Conservation (phyloP, 2,113 vertebrate species). For the Struthio camelus region DNA sequence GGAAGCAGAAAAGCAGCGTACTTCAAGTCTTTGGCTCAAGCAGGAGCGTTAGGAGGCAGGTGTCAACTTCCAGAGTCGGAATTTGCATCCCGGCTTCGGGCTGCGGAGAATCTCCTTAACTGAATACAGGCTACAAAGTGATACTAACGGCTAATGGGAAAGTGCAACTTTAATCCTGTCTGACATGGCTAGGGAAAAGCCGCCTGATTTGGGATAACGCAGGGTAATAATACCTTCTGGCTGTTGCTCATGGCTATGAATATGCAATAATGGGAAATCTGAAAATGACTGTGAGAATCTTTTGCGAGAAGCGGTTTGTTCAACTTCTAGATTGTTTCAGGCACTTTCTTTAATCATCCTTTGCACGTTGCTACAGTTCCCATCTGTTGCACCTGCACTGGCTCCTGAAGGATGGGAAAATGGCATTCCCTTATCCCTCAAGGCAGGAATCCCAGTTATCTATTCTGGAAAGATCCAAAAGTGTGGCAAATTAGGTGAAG, state of each 20-base stretch:
- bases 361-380: conserved; percentile 66
- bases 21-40: not conserved
- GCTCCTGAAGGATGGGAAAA: conserved; percentile 60
- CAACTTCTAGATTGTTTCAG: conserved; percentile 22
- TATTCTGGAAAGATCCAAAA: conserved; percentile 18
- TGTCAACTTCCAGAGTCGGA: not conserved
- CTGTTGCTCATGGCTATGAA: conserved; percentile 35
- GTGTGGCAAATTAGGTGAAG: conserved; percentile 20
- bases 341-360: conserved; percentile 54
- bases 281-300: conserved; percentile 56
- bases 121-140: not conserved
- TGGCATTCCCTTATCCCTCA: conserved; percentile 50
- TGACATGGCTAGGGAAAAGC: not conserved
- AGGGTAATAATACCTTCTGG: not conserved
- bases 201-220: not conserved
- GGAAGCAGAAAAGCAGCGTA: not conserved
- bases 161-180: not conserved
- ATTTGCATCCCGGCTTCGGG: not conserved
- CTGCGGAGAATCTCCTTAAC: not conserved
- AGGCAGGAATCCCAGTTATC: conserved; percentile 68
- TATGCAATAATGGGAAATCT: conserved; percentile 21
- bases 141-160: not conserved
- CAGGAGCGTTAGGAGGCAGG: not conserved
- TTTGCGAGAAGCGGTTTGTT: conserved; percentile 13
- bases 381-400: conserved; percentile 61